Evolutionary conservation across 53 echinoderm and acorn worm species (phyloP).

Genomic region (Paelopatides confundens): DNA sequence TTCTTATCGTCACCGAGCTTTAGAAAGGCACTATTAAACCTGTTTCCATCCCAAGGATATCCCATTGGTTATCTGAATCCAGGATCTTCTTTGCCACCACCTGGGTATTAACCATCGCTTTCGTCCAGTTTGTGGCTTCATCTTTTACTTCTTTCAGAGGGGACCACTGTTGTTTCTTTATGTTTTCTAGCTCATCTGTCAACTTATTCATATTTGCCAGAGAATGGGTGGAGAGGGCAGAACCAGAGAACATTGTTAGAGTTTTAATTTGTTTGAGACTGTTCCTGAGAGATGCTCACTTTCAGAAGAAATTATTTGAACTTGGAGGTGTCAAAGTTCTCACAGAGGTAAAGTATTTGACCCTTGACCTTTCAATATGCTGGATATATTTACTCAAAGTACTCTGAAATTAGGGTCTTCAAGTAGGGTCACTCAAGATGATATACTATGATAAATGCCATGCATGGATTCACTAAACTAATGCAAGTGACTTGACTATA

Average conservation of each 20-base stretch:
- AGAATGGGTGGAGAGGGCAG: constrained; percentile 93
- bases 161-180: not conserved
- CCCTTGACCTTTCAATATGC: not conserved
- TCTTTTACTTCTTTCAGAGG: not conserved
- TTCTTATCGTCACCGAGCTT: no score
- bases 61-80: not conserved
- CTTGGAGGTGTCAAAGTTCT: constrained; percentile 94
- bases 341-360: constrained; percentile 76
- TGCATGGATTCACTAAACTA: no score
- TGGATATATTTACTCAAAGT: no score
- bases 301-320: constrained; percentile 86
- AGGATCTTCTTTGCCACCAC: not conserved
- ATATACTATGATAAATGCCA: no score
- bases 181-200: not conserved
- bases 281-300: constrained; percentile 74
- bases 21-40: no score
- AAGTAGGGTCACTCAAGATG: no score
- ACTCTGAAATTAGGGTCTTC: no score
- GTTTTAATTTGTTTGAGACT: constrained; percentile 87
- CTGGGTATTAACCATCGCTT: not conserved
- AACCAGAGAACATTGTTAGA: constrained; percentile 89
- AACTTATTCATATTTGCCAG: constrained; percentile 43
- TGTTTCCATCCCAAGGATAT: not conserved
- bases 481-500: no score
- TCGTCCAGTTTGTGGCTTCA: not conserved